Percentiles rank a stretch among this genome's conserved stretches.
These are phyloP conservation scores for Phaethornis superciliosus DNA, from an alignment of 2,113 vertebrate species.

Conservation along the genomic window DNA sequence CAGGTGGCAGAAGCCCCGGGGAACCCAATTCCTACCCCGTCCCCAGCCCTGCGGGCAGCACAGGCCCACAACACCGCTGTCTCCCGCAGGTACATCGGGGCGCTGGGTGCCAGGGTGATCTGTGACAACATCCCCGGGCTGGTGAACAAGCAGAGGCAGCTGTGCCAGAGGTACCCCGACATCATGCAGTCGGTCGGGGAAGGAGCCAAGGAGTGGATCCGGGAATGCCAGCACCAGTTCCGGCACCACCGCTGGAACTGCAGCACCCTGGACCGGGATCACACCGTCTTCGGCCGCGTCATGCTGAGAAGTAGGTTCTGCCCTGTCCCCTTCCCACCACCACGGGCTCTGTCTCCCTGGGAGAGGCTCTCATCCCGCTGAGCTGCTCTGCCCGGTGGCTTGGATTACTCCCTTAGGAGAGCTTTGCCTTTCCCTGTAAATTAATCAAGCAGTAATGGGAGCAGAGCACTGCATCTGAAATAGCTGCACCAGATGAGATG, in stretches of 20 bases:
- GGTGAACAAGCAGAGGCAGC: slow-evolving; percentile 94
- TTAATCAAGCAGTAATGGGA: slow-evolving; percentile 68
- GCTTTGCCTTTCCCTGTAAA: slow-evolving; percentile 39
- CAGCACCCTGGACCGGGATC: slow-evolving; percentile 95
- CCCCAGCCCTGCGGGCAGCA: neutral
- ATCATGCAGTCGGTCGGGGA: slow-evolving; percentile 97
- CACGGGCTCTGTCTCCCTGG: neutral
- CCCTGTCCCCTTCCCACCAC: neutral
- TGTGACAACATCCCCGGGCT: slow-evolving; percentile 96
- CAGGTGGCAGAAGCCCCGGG: neutral
- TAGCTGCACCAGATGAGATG: slow-evolving; percentile 51
- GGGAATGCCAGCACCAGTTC: slow-evolving; percentile 98
- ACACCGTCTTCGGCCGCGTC: slow-evolving; percentile 95
- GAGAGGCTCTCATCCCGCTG: neutral
- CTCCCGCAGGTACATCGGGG: slow-evolving; percentile 90
- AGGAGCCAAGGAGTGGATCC: slow-evolving; percentile 96
- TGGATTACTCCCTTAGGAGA: slow-evolving; percentile 33
- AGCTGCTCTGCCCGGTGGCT: neutral
- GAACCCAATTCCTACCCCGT: neutral
- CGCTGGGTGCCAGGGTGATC: slow-evolving; percentile 92
- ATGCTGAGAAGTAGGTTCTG: slow-evolving; percentile 91
- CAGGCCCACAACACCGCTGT: fast-evolving
- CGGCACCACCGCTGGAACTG: slow-evolving; percentile 99
- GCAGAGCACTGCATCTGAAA: neutral
- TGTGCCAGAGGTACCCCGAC: slow-evolving; percentile 95